Evolutionary conservation across 2,888 invertebrate genomes (phyloP).

Genomic region (Augochlorella aurata): DNA sequence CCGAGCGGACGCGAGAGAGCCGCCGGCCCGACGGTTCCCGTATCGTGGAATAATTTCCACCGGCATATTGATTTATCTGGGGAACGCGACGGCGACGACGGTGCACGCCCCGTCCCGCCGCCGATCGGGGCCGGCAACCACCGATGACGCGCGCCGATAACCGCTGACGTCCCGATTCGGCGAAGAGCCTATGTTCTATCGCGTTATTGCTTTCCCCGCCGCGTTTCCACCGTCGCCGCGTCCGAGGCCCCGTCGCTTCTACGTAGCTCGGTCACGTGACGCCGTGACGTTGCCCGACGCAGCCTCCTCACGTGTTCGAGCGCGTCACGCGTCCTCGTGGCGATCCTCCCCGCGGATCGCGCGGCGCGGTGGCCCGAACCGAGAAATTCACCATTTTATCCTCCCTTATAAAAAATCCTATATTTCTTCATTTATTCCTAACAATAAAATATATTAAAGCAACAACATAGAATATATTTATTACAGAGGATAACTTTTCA

Average conservation of each 20-base stretch:
- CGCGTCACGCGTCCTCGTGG: conserved; percentile 64
- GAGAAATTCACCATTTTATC: no score
- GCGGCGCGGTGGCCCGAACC: no score
- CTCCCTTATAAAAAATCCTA: no score
- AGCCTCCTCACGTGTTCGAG: conserved; percentile 59
- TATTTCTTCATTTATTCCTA: no score
- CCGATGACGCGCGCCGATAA: conserved; percentile 56
- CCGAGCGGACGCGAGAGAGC: neutral
- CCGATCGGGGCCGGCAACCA: conserved; percentile 22
- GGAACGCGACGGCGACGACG: neutral
- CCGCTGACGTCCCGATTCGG: conserved; percentile 21
- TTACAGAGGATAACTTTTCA: no score
- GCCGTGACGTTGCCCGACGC: conserved; percentile 59
- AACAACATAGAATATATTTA: no score
- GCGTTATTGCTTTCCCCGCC: conserved; percentile 31
- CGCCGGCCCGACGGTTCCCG: neutral
- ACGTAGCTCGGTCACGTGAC: conserved; percentile 63
- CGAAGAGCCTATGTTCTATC: conserved; percentile 26
- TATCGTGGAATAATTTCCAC: conserved; percentile 37
- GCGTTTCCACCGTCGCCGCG: neutral
- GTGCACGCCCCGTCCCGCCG: conserved; percentile 19
- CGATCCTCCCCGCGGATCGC: conserved; percentile 7
- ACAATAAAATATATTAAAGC: no score
- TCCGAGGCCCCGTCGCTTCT: conserved; percentile 47
- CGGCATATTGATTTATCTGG: conserved; percentile 40